Conservation (phyloP, 2,797 vertebrate genomes). For the Anomalospiza imberbis region DNA sequence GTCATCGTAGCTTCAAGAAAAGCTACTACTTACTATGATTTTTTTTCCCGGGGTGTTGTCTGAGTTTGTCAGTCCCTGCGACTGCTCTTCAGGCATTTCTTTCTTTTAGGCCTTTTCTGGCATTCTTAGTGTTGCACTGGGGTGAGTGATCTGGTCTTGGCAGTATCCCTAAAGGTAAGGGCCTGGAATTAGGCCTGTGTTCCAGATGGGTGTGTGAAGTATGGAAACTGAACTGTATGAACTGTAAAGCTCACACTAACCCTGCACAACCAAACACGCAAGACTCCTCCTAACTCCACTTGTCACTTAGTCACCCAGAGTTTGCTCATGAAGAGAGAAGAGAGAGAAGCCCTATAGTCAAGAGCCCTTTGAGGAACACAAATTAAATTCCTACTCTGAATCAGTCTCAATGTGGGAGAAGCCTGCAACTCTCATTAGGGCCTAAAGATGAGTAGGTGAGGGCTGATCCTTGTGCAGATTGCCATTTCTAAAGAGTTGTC, state of each 20-base stretch:
- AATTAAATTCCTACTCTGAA: constrained; percentile 19
- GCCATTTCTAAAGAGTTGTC: not conserved
- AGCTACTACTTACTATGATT: not conserved
- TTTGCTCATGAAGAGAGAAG: not conserved
- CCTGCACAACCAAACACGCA: not conserved
- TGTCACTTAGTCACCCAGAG: not conserved
- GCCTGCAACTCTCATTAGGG: not conserved
- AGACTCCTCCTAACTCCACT: not conserved
- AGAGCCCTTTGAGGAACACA: not conserved
- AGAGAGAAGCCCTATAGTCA: constrained; percentile 5
- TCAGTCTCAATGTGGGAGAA: not conserved
- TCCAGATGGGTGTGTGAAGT: not conserved
- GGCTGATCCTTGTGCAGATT: not conserved
- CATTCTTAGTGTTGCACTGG: not conserved
- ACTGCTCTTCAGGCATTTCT: not conserved
- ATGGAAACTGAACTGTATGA: not conserved
- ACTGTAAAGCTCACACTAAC: not conserved
- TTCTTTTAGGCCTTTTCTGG: not conserved
- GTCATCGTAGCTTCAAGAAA: not conserved
- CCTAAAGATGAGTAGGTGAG: not conserved
- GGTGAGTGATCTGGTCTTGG: not conserved
- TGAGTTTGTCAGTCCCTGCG: not conserved
- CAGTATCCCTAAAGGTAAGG: not conserved
- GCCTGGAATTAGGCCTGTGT: not conserved
- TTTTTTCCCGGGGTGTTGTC: not conserved